phyloP scores from a whole-genome alignment of 92 coral and sea anemone genomes.

The Siderastrea radians region DNA sequence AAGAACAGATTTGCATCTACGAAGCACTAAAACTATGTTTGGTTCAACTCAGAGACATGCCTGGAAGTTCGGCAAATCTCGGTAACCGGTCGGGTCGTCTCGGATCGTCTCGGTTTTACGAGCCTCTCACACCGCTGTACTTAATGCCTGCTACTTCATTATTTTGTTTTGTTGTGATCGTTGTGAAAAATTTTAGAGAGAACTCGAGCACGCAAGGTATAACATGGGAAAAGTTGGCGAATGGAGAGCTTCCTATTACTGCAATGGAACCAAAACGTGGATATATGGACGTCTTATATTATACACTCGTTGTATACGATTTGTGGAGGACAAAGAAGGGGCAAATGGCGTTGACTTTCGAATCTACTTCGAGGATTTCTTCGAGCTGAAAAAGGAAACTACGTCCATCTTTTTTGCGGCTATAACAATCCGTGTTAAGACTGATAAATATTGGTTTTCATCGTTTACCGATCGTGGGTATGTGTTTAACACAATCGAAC shows the following conservation, averaged over 20 bases:
- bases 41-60: slow-evolving; percentile 39
- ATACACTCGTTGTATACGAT: slow-evolving; percentile 80
- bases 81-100: neutral
- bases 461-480: slow-evolving; percentile 86
- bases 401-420: slow-evolving; percentile 86
- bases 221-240: slow-evolving; percentile 78
- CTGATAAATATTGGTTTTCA: slow-evolving; percentile 92
- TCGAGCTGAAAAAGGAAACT: slow-evolving; percentile 86
- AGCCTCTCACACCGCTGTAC: slow-evolving; percentile 21
- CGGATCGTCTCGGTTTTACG: slow-evolving; percentile 8
- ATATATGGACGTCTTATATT: slow-evolving; percentile 78
- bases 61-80: slow-evolving; percentile 20
- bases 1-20: neutral
- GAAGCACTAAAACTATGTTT: neutral
- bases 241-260: slow-evolving; percentile 96
- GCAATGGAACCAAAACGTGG: slow-evolving; percentile 80
- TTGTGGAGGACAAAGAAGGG: slow-evolving; percentile 69
- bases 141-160: neutral
- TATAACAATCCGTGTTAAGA: slow-evolving; percentile 75
- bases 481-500: slow-evolving; percentile 86
- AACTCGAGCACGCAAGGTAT: neutral
- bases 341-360: slow-evolving; percentile 64
- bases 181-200: neutral
- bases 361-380: slow-evolving; percentile 79
- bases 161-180: neutral